phyloP scores from a whole-genome alignment of 2,113 vertebrate genomes.

The Muntiacus muntjak region DNA sequence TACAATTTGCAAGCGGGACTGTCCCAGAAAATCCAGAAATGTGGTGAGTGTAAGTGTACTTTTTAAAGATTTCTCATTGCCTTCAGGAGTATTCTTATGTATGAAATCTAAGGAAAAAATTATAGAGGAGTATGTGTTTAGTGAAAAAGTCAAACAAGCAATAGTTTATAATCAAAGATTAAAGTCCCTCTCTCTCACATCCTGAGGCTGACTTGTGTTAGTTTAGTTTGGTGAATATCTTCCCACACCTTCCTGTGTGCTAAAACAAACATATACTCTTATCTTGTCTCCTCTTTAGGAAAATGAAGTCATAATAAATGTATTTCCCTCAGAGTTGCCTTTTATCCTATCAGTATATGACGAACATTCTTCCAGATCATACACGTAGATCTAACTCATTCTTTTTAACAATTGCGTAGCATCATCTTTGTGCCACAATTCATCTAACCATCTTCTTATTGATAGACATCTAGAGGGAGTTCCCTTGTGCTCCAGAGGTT shows the following conservation, averaged over 20 bases:
- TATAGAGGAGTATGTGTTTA: neutral
- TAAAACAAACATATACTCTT: neutral
- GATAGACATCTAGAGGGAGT: neutral
- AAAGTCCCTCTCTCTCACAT: neutral
- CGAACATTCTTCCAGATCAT: neutral
- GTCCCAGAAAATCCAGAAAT: neutral
- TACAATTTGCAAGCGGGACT: neutral
- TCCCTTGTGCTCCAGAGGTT: neutral
- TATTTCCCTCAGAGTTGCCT: neutral
- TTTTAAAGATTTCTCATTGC: neutral
- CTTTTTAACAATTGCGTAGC: neutral
- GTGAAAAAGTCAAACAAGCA: neutral
- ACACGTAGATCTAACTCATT: neutral
- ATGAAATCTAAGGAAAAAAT: neutral
- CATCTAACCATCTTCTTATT: neutral
- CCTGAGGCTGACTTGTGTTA: neutral
- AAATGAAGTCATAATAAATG: neutral
- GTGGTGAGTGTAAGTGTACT: neutral
- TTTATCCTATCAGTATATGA: neutral
- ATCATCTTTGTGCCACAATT: neutral
- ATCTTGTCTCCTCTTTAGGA: neutral
- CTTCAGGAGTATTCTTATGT: neutral
- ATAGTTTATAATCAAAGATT: neutral
- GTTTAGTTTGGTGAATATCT: neutral
- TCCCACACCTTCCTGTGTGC: neutral